A percentile compares a stretch with the other conserved stretches of the same genome.
Evolutionary conservation across 2,888 invertebrate species (phyloP).

Genomic region (Helleia helle): DNA sequence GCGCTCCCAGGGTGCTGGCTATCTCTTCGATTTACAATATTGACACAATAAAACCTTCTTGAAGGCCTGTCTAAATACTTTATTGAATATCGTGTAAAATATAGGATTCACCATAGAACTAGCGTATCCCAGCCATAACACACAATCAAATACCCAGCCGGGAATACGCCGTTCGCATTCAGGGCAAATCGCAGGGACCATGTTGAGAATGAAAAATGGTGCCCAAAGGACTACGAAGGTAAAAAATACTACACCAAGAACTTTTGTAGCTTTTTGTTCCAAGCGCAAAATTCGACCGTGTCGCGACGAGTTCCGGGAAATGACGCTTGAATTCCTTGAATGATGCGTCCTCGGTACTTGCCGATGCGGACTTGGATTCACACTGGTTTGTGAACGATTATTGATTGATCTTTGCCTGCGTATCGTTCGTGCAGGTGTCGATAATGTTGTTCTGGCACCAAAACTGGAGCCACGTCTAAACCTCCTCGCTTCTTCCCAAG

Average conservation of each 20-base stretch:
- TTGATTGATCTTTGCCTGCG: slow-evolving; percentile 50
- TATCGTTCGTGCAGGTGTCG: slow-evolving; percentile 63
- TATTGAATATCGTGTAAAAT: slow-evolving; percentile 96
- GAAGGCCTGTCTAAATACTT: slow-evolving; percentile 92
- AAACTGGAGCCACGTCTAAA: slow-evolving; percentile 81
- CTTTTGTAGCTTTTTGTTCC: slow-evolving; percentile 97
- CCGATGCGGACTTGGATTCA: slow-evolving; percentile 49
- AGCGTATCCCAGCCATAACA: slow-evolving; percentile 94
- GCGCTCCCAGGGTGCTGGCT: slow-evolving; percentile 71
- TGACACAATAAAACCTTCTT: slow-evolving; percentile 88
- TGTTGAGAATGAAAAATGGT: slow-evolving; percentile 94
- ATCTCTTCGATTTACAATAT: slow-evolving; percentile 73
- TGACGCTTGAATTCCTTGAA: slow-evolving; percentile 85
- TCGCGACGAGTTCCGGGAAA: slow-evolving; percentile 85
- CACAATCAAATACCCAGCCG: slow-evolving; percentile 87
- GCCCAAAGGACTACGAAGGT: slow-evolving; percentile 96
- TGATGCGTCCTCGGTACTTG: slow-evolving; percentile 80
- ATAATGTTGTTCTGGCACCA: slow-evolving; percentile 75
- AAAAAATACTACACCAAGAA: slow-evolving; percentile 94
- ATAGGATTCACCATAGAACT: slow-evolving; percentile 97
- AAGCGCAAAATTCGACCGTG: slow-evolving; percentile 89
- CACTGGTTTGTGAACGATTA: slow-evolving; percentile 40
- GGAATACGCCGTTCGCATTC: slow-evolving; percentile 85
- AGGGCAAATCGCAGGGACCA: slow-evolving; percentile 87
- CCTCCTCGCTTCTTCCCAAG: slow-evolving; percentile 80